phyloP scores from a whole-genome alignment of 2,888 invertebrate species.

The Liposcelis brunnea region DNA sequence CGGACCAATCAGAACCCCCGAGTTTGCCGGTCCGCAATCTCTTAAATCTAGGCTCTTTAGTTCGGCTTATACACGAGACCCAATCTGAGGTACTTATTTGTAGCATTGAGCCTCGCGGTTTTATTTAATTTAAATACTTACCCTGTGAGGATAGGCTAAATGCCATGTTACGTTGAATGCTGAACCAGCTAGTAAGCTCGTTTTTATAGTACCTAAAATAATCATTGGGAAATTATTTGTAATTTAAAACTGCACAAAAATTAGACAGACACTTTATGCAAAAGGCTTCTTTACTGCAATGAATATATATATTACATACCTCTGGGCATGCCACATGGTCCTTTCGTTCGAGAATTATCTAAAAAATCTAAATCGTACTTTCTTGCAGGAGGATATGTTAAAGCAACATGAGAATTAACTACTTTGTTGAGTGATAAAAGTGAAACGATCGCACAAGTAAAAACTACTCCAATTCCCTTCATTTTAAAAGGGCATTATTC shows the following conservation, averaged over 20 bases:
- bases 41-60: no score
- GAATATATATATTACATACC: constrained; percentile 36
- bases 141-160: constrained; percentile 80
- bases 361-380: constrained; percentile 81
- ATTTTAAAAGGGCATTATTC: no score
- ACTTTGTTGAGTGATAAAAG: constrained; percentile 5
- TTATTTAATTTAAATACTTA: constrained; percentile 29
- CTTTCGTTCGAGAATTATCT: constrained; percentile 74
- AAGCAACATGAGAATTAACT: constrained; percentile 50
- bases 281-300: no score
- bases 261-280: no score
- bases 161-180: constrained; percentile 85
- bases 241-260: constrained; percentile 24
- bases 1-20: no score
- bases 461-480: no score
- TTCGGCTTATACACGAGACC: no score
- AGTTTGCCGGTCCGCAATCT: no score
- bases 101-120: no score
- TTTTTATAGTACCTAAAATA: constrained; percentile 50
- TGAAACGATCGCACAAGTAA: no score
- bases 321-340: constrained; percentile 91
- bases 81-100: no score
- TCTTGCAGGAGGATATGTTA: constrained; percentile 80
- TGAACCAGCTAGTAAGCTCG: constrained; percentile 64
- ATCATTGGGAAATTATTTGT: no score